Percentiles rank a stretch among this genome's conserved stretches.
Evolutionary conservation across 2,888 invertebrate species (phyloP).

Genomic region (Thyatira batis): DNA sequence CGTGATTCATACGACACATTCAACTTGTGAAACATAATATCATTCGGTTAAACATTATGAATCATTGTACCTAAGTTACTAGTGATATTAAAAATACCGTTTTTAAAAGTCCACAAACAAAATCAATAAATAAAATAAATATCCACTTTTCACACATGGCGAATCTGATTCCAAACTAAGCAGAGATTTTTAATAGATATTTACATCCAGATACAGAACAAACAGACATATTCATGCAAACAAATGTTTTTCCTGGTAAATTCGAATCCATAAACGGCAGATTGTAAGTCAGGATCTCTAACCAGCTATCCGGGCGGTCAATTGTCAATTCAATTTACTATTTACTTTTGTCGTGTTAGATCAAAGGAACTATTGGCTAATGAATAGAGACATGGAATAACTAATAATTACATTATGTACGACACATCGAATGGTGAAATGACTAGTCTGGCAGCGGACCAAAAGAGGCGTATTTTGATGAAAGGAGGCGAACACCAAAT

Average conservation of each 20-base stretch:
- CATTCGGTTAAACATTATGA: constrained; percentile 19
- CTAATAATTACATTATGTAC: neutral
- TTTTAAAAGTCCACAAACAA: neutral
- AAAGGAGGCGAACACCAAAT: neutral
- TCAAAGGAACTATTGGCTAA: neutral
- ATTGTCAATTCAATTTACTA: neutral
- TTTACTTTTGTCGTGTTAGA: neutral
- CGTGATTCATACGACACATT: constrained; percentile 31
- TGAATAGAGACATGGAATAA: neutral
- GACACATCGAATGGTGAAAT: neutral
- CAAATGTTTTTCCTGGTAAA: too few relatives aligned
- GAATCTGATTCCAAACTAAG: too few relatives aligned
- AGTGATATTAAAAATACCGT: neutral
- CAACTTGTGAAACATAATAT: constrained; percentile 18
- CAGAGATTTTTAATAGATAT: too few relatives aligned
- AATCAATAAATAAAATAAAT: too few relatives aligned
- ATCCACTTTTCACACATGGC: too few relatives aligned
- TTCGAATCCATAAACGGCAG: too few relatives aligned
- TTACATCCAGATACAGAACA: too few relatives aligned
- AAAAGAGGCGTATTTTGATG: neutral
- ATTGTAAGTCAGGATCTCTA: too few relatives aligned
- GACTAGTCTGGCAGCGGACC: neutral
- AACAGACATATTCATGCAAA: too few relatives aligned
- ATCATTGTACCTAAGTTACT: constrained; percentile 19
- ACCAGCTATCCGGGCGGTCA: too few relatives aligned